Evolutionary conservation across 2,113 vertebrate species (phyloP).

Genomic region (Gyps fulvus): DNA sequence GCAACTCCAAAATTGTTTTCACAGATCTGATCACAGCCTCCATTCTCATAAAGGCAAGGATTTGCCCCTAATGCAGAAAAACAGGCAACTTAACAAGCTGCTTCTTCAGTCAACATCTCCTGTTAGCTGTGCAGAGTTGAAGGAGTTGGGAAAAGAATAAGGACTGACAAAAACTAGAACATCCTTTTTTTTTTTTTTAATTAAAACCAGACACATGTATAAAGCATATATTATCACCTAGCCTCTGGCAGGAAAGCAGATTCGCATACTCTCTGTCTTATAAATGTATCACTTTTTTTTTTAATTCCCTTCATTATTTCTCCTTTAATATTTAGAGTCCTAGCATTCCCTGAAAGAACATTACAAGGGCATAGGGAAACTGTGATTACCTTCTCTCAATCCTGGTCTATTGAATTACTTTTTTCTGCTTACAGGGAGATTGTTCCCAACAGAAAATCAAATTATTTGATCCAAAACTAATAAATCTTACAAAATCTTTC

Average conservation of each 20-base stretch:
- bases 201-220: background rate
- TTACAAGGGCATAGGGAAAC: background rate
- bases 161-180: background rate
- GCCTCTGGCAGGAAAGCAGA: background rate
- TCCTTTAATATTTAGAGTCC: background rate
- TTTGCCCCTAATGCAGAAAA: conserved; percentile 70
- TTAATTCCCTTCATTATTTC: background rate
- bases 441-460: background rate
- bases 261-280: background rate
- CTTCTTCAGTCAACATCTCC: background rate
- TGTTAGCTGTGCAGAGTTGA: background rate
- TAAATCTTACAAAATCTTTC: background rate
- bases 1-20: conserved; percentile 74
- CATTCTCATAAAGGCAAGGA: conserved; percentile 80
- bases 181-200: background rate
- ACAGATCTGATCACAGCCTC: conserved; percentile 85
- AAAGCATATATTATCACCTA: background rate
- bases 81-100: background rate
- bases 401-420: background rate
- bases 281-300: background rate
- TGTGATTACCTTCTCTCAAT: background rate
- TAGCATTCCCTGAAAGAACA: background rate
- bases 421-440: background rate
- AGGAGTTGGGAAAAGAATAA: background rate
- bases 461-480: background rate